A percentile compares a stretch with the other conserved stretches of the same genome.
These are phyloP conservation scores for Pyrrhia umbra DNA, from an alignment of 2,888 invertebrate genomes.

Conservation along the genomic window DNA sequence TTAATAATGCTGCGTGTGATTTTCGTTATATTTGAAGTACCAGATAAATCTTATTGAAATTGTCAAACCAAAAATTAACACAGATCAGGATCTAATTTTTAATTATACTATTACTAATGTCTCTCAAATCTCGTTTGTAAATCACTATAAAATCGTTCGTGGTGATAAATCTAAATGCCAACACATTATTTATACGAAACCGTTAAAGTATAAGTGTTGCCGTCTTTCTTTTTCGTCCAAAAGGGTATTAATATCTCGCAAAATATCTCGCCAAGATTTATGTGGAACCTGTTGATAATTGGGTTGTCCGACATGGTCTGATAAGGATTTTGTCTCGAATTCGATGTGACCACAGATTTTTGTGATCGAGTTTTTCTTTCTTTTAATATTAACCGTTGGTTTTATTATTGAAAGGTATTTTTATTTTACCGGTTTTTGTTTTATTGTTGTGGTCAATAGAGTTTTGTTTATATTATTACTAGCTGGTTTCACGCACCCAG, in stretches of 20 bases:
- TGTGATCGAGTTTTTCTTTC: conserved; percentile 6
- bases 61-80: not conserved
- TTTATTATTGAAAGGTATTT: not conserved
- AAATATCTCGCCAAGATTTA: conserved; percentile 51
- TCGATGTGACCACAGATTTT: conserved; percentile 10
- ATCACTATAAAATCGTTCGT: conserved; percentile 30
- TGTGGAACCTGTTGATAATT: conserved; percentile 57
- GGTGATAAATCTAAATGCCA: conserved; percentile 42
- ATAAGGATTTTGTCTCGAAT: conserved; percentile 24
- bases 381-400: conserved; percentile 2
- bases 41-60: not conserved
- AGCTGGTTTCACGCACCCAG: too few relatives aligned
- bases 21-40: too few relatives aligned
- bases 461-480: not conserved
- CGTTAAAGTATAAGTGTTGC: conserved; percentile 45
- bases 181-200: conserved; percentile 44
- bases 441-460: conserved; percentile 8
- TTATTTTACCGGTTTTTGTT: not conserved
- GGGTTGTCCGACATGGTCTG: conserved; percentile 20
- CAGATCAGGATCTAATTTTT: conserved; percentile 10
- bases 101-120: conserved; percentile 18
- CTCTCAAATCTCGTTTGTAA: conserved; percentile 22
- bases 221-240: conserved; percentile 32
- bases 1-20: too few relatives aligned
- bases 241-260: conserved; percentile 53